Evolutionary conservation across 2,888 invertebrate species (phyloP), one percentile per base, ranked within the genome.

Genomic region (Hipparchia sbordonii): DNA sequence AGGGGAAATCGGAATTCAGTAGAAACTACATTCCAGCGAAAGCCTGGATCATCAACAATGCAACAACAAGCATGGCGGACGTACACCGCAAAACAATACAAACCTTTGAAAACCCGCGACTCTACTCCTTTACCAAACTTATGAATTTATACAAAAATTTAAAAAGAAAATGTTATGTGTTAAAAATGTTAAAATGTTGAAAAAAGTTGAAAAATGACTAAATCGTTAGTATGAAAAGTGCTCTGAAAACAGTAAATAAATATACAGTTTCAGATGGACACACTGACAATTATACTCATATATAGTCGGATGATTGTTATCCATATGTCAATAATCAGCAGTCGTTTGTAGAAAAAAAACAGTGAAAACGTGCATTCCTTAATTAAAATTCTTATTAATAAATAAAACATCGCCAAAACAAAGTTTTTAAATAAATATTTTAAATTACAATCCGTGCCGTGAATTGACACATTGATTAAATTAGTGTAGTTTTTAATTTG

Each of bases 41-140:
- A 74, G 72, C 73, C 76, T 69, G 74, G 75, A 76, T 72, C 66
- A 60, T 51, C 60, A 52, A 79, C 78, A 77, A 74, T 76, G 70
- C 71, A 70, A 66, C 63, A 76, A 72, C 74, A 75, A 74, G 73
- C 68, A 54, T 13, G 60, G 61, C 70, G 56, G 71, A 68, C 59
- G 72, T 51, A 72, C 48, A 61, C 48, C 56, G 57, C 51, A 76
- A 62, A 72, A 75, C 68, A 73, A 54, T 70, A 13, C 46, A 13
- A 8, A 45, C 51, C 56, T 33, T 0, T 8, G 2, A 23, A 2
- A 7, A 12, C 61, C 33, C 61, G 52, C 61, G 69, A 13, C 39
- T 69, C 8, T 52, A 12, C 59, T 57, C 23, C 39, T 7, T 45
- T 2, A 62, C n/a, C n/a, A 3, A 10, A 62, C 12, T 5, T 3